Percentiles rank a stretch among this genome's conserved stretches.
phyloP scores from a whole-genome alignment of 2,888 invertebrate species.

The Sesia bembeciformis region DNA sequence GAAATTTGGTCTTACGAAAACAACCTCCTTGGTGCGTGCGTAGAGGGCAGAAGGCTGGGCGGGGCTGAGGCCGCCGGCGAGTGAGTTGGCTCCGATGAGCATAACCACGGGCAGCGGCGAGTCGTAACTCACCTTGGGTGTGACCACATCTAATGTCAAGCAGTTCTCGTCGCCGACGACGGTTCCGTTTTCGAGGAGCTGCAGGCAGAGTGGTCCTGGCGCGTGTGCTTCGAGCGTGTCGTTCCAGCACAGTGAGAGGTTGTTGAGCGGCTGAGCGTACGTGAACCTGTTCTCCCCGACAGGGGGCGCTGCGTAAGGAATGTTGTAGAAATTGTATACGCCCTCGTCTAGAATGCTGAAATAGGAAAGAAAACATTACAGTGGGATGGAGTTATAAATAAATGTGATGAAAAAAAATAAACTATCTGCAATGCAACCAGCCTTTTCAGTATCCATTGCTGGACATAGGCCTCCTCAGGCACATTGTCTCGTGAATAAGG shows the following conservation, averaged over 20 bases:
- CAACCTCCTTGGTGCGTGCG: conserved; percentile 84
- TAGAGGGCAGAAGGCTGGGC: conserved; percentile 84
- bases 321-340: conserved; percentile 85
- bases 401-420: no score
- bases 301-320: conserved; percentile 87
- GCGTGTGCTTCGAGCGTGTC: conserved; percentile 81
- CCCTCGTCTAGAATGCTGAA: conserved; percentile 82
- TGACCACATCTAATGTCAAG: conserved; percentile 86
- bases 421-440: no score
- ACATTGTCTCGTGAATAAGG: no score
- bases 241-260: conserved; percentile 86
- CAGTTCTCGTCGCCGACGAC: conserved; percentile 86
- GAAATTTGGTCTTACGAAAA: conserved; percentile 91
- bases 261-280: conserved; percentile 78
- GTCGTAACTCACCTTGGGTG: conserved; percentile 86
- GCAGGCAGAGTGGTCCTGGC: conserved; percentile 79
- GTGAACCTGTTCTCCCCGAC: conserved; percentile 80
- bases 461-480: no score
- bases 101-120: conserved; percentile 88
- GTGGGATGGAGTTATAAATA: no score
- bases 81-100: conserved; percentile 84
- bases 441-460: no score
- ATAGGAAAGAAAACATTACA: conserved; percentile 2
- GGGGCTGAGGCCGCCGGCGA: conserved; percentile 85
- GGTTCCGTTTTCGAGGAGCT: conserved; percentile 79